Conservation (phyloP, 2,888 invertebrate species). For the Hipparchia semele region DNA sequence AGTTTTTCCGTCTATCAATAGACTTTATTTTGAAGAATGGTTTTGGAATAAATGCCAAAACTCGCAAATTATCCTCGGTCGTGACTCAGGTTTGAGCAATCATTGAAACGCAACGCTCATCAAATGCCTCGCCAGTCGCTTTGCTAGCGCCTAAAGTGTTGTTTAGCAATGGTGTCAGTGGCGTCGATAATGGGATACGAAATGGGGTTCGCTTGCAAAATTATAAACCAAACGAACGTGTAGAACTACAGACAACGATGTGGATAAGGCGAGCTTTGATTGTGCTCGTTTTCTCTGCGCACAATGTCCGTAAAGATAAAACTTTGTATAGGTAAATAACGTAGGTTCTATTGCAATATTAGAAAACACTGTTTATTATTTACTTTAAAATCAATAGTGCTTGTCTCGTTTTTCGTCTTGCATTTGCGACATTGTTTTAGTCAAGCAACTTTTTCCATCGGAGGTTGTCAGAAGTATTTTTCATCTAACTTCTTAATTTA, state of each 20-base stretch:
- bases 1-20: conserved; percentile 9
- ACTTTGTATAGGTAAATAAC: not conserved
- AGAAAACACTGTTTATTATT: not conserved
- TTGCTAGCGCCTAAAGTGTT: conserved; percentile 48
- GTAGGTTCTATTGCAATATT: conserved; percentile 5
- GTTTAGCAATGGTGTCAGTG: conserved; percentile 46
- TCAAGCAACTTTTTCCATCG: too few species aligned
- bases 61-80: conserved; percentile 72
- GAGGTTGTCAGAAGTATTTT: too few species aligned
- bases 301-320: conserved; percentile 6
- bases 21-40: conserved; percentile 30
- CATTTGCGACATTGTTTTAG: too few species aligned
- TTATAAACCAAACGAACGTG: conserved; percentile 39
- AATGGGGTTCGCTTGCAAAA: conserved; percentile 39
- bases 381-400: not conserved
- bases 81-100: conserved; percentile 75
- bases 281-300: conserved; percentile 16
- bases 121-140: conserved; percentile 47
- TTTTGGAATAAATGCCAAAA: conserved; percentile 66
- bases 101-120: conserved; percentile 66
- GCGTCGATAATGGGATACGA: conserved; percentile 38
- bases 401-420: too few species aligned
- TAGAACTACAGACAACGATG: conserved; percentile 35
- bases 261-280: conserved; percentile 14
- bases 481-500: too few species aligned